These are phyloP conservation scores for Melolontha melolontha DNA, from an alignment of 2,888 invertebrate species.

Conservation along the genomic window DNA sequence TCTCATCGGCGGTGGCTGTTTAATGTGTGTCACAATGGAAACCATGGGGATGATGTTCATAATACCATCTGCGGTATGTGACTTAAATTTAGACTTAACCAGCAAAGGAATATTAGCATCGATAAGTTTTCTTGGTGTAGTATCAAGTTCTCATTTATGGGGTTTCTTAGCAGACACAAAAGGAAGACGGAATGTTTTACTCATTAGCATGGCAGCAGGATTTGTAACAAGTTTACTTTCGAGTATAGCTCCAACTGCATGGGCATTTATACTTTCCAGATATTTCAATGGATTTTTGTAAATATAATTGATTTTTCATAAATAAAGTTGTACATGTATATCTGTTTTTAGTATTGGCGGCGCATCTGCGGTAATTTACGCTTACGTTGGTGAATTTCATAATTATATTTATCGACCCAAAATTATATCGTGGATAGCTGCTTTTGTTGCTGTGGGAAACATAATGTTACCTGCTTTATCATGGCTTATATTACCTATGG, in stretches of 20 bases:
- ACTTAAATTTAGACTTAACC: conserved; percentile 71
- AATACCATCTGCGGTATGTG: conserved; percentile 77
- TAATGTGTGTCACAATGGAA: conserved; percentile 78
- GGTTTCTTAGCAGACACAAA: conserved; percentile 70
- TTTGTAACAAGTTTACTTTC: conserved; percentile 67
- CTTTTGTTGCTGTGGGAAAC: conserved; percentile 63
- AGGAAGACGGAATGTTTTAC: conserved; percentile 67
- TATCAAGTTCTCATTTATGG: conserved; percentile 71
- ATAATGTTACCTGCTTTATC: conserved; percentile 62
- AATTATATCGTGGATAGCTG: conserved; percentile 62
- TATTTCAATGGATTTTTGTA: conserved; percentile 70
- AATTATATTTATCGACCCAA: conserved; percentile 65
- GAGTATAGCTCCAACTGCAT: conserved; percentile 66
- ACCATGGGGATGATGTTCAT: conserved; percentile 75
- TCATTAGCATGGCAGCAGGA: conserved; percentile 66
- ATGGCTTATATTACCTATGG: conserved; percentile 60
- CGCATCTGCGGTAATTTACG: conserved; percentile 67
- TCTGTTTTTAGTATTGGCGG: conserved; percentile 61
- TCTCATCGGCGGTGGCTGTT: conserved; percentile 72
- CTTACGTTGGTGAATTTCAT: conserved; percentile 69
- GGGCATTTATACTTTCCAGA: conserved; percentile 68
- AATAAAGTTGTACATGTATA: not conserved
- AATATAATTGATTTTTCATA: conserved; percentile 48
- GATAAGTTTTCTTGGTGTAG: conserved; percentile 74
- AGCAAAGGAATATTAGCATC: conserved; percentile 75